Conservation (phyloP, 2,888 invertebrate genomes). For the Tyria jacobaeae region DNA sequence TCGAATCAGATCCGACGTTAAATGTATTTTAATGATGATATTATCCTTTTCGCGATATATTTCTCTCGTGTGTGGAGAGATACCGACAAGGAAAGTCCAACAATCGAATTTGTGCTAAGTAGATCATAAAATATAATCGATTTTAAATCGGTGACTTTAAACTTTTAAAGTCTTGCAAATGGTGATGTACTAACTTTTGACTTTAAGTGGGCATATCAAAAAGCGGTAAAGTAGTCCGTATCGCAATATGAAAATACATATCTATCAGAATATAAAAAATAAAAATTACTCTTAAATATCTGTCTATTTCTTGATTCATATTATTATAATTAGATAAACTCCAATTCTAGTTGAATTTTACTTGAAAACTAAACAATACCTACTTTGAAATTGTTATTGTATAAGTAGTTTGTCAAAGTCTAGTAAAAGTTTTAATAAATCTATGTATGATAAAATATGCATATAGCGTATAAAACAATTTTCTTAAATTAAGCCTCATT, state of each 20-base stretch:
- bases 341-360: not conserved
- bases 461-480: no score
- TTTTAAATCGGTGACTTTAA: slow-evolving; percentile 38
- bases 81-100: slow-evolving; percentile 63
- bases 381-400: no score
- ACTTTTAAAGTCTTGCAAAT: slow-evolving; percentile 37
- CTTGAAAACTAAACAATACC: not conserved
- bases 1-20: slow-evolving; percentile 64
- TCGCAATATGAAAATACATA: not conserved
- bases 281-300: not conserved
- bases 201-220: slow-evolving; percentile 8
- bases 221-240: slow-evolving; percentile 1
- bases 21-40: slow-evolving; percentile 67
- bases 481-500: no score
- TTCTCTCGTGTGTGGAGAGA: slow-evolving; percentile 53
- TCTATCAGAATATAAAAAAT: not conserved
- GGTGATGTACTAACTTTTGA: slow-evolving; percentile 52
- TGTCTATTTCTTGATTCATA: not conserved
- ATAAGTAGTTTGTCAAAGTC: no score
- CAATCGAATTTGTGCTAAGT: slow-evolving; percentile 76
- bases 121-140: slow-evolving; percentile 73
- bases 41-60: slow-evolving; percentile 58
- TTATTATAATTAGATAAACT: not conserved
- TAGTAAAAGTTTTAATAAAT: no score
- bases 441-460: no score